These are phyloP conservation scores for Trichonephila clavata DNA, from an alignment of 1,140 invertebrate genomes.

Conservation along the genomic window DNA sequence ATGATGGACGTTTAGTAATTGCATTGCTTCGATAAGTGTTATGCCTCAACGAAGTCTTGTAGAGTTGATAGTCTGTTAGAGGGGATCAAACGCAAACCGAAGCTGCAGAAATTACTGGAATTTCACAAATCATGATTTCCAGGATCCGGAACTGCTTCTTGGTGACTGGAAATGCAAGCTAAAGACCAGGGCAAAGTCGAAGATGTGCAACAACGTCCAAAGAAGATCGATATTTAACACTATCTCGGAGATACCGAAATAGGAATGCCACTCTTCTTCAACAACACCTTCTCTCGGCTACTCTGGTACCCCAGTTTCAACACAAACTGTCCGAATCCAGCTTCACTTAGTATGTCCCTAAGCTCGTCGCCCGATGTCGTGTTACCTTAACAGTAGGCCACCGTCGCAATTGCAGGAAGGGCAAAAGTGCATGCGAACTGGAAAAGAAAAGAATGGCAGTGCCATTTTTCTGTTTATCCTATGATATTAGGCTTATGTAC, in stretches of 20 bases:
- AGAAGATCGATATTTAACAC: not conserved
- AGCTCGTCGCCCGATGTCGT: too few relatives aligned
- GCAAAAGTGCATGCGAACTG: too few relatives aligned
- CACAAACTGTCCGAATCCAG: too few relatives aligned
- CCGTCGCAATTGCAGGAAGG: too few relatives aligned
- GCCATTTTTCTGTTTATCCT: too few relatives aligned
- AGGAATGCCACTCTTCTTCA: not conserved
- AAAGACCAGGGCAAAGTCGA: not conserved
- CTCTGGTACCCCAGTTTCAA: too few relatives aligned
- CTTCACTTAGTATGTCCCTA: too few relatives aligned
- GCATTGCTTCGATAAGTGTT: not conserved
- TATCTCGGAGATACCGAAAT: not conserved
- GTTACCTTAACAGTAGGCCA: too few relatives aligned
- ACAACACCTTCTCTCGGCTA: too few relatives aligned
- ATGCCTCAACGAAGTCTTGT: slow-evolving; percentile 1
- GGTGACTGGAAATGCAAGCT: not conserved
- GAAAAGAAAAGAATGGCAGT: too few relatives aligned
- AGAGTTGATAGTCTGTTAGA: not conserved
- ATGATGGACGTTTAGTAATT: not conserved
- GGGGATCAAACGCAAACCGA: not conserved
- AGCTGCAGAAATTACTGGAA: not conserved
- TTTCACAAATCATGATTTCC: not conserved
- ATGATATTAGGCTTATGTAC: too few relatives aligned
- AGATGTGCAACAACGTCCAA: not conserved
- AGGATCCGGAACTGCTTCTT: not conserved